These are phyloP conservation scores for Anhinga anhinga DNA, from an alignment of 2,113 vertebrate genomes.

Conservation along the genomic window DNA sequence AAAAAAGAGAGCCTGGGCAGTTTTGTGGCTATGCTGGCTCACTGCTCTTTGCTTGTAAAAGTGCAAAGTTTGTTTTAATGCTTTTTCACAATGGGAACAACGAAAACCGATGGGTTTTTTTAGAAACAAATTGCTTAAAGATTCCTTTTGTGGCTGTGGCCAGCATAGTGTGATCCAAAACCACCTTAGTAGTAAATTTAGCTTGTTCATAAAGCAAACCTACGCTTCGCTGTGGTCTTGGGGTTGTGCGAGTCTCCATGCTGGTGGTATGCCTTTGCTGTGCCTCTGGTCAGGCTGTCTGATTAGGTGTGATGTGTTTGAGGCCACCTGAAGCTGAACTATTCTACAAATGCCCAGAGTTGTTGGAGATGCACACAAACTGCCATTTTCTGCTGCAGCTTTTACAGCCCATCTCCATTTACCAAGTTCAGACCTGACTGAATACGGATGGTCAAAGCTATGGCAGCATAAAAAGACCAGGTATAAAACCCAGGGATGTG, in stretches of 20 bases:
- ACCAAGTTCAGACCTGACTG: not conserved
- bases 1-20: not conserved
- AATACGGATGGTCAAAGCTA: not conserved
- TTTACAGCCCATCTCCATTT: not conserved
- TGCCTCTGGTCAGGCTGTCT: not conserved
- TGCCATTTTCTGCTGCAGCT: not conserved
- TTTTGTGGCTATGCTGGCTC: not conserved
- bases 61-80: not conserved
- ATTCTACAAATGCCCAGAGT: not conserved
- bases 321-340: not conserved
- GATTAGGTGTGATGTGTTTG: not conserved
- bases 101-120: not conserved
- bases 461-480: not conserved
- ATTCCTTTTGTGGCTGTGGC: not conserved
- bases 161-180: not conserved
- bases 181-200: not conserved
- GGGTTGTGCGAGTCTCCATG: not conserved
- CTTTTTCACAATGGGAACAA: not conserved
- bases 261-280: not conserved
- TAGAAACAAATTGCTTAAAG: not conserved
- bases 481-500: not conserved
- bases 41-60: not conserved
- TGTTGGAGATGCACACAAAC: not conserved
- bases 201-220: not conserved
- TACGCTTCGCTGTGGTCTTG: not conserved